Base-by-base conservation (phyloP, 2,888 invertebrate species). In the Drosophila anomalata region DNA sequence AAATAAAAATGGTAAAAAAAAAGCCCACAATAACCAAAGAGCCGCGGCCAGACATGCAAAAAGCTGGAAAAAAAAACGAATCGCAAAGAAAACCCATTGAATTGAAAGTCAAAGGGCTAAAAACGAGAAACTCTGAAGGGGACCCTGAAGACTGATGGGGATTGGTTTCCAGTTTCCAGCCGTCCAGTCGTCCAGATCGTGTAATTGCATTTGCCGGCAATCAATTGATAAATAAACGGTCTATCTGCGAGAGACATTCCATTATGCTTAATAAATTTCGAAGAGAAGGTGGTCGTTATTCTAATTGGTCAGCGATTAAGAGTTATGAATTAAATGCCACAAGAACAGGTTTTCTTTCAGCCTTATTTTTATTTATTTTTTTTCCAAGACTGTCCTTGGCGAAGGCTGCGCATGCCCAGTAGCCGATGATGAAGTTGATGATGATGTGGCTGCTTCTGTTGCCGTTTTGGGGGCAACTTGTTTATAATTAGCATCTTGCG, bases 401-500 rank as follows among this genome's bases (percentile, higher is more conserved):
- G 36, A 50, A 26, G 67, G 67, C 59, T 50, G 86, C 86, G 80
- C 87, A 87, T 85, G 82, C 82, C 88, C 82, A 82, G 87, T 83
- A 88, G 88, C 78, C 52, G 54, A 53, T 55, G 66, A 55, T 50
- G 65, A 63, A 88, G 88, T 76, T 44, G 54, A 53, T 55, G 66
- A 55, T 50, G 65, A 63, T 70, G 53, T 63, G 46, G 56, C 46
- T 39, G 67, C 69, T 58, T 68, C 51, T 63, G 63, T 65, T 63
- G 65, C 65, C 65, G 44, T 66, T 63, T 65, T 65, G 63, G 60
- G 44, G 44, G 71, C 73, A 58, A 41, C 83, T 80, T 83, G 84
- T 86, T 83, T 86, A 84, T 84, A 84, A 84, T 84, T 84, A 84
- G 84, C 88, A 88, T 84, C 88, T 88, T 79, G 78, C 54, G 42